Evolutionary conservation across 1,140 invertebrate genomes (phyloP).

Genomic region (Pectinophora gossypiella): DNA sequence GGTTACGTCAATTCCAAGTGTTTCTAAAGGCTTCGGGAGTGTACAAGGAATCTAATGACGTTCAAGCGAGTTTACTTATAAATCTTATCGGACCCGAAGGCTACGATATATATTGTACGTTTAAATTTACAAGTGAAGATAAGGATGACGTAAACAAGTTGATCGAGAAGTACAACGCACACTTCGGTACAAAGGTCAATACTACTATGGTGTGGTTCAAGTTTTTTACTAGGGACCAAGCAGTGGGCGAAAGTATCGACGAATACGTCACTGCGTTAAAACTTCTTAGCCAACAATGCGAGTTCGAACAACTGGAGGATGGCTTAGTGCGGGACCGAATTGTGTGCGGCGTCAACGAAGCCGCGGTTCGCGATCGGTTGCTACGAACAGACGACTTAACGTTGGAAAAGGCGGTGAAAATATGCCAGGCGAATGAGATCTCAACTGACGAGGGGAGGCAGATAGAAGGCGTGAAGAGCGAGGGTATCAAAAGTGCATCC

Average conservation of each 20-base stretch:
- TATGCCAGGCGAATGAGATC: not conserved
- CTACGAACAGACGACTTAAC: constrained; percentile 3
- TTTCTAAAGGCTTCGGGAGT: constrained; percentile 8
- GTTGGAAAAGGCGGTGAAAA: not conserved
- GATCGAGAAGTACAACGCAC: constrained; percentile 14
- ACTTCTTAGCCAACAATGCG: constrained; percentile 9
- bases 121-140: constrained; percentile 9
- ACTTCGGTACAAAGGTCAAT: constrained; percentile 18
- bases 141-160: constrained; percentile 10
- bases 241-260: constrained; percentile 8
- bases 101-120: constrained; percentile 10
- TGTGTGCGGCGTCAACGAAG: not conserved
- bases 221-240: constrained; percentile 15
- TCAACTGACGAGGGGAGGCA: not conserved
- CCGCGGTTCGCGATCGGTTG: not conserved
- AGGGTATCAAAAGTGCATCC: not conserved
- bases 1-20: constrained; percentile 3
- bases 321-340: constrained; percentile 1
- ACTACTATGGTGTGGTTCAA: constrained; percentile 15
- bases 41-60: not conserved
- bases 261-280: constrained; percentile 13
- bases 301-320: constrained; percentile 9
- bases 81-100: constrained; percentile 10
- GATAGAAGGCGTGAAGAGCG: not conserved
- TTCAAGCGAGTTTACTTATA: constrained; percentile 4